phyloP scores from a whole-genome alignment of 2,113 vertebrate genomes.

The Ranitomeya imitator region DNA sequence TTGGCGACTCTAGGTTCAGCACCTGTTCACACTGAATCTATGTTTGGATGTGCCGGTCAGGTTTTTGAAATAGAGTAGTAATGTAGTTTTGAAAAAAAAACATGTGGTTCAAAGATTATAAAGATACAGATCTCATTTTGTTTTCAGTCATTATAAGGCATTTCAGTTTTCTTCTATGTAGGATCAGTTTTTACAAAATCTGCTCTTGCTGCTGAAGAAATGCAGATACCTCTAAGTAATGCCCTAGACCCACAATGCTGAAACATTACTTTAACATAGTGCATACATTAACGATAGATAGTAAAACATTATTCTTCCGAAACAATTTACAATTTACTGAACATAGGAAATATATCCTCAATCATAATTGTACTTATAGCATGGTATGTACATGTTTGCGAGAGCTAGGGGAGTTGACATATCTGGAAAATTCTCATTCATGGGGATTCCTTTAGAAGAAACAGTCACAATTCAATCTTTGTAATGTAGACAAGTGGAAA shows the following conservation, averaged over 20 bases:
- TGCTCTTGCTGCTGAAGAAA: background rate
- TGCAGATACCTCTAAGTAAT: background rate
- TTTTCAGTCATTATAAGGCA: too few relatives aligned
- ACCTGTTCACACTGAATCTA: too few relatives aligned
- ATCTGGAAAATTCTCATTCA: background rate
- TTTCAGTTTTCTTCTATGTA: too few relatives aligned
- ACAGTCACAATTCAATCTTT: background rate
- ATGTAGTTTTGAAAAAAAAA: too few relatives aligned
- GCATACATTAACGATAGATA: too few relatives aligned
- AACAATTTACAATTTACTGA: background rate
- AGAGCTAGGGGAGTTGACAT: background rate
- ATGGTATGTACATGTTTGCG: background rate
- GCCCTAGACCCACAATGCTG: background rate
- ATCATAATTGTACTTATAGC: background rate
- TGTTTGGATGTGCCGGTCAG: too few relatives aligned
- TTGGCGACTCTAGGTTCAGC: too few relatives aligned
- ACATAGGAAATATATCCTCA: background rate
- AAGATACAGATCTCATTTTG: too few relatives aligned
- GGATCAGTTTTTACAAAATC: too few relatives aligned
- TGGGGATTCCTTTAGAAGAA: background rate
- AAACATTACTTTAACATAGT: background rate
- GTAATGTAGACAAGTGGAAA: background rate
- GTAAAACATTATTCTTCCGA: background rate
- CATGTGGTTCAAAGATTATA: too few relatives aligned
- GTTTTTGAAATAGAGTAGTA: too few relatives aligned